Evolutionary conservation across 2,113 vertebrate genomes (phyloP), one percentile per base, ranked within the genome.

Genomic region (Synchiropus splendidus): DNA sequence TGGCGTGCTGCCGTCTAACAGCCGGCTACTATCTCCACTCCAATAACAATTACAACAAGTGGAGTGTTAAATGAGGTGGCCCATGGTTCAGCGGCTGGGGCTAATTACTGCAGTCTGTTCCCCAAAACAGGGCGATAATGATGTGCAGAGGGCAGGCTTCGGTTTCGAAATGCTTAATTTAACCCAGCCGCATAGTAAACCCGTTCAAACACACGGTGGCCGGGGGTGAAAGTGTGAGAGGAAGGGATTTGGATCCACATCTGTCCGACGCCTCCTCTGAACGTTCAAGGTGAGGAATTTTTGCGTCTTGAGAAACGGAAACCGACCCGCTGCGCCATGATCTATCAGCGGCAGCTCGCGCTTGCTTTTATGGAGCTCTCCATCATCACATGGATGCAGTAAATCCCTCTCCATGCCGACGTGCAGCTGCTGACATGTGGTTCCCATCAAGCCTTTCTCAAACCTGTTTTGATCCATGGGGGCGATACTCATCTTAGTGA

Each of bases 41-140:
- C 51, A 69, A 62, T 74, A 74, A 76, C 75, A 74, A 74, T 76
- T 70, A 69, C 61, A 67, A 60, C 45, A 72, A 78, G 70, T 69
- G 70, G 39, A 72, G 75, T 76, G 74, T 67, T 78, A 67, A 78
- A 80, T 64, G 68, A 74, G 66, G 72, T 50, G 68, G 66, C 61
- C 56, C 65, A 58, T 27, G 51, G 68, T 73, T 76, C 67, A 74
- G 61, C 46, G 66, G 65, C 56, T 37, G 31, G 47, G 56, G 56
- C 67, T 78, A 78, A 78, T 74, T 66, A 39, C 61, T 57, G 56
- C 61, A 73, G 66, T 67, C 78, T 67, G 70, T 65, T 72, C 42
- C 48, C 53, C 48, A 58, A 68, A 70, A 64, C 40, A 30, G 52
- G 31, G 36, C 30, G 8, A 56, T 69, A 71, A 73, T 64, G 58